phyloP scores from a whole-genome alignment of 1,140 invertebrate species.

The Bombus cullumanus region DNA sequence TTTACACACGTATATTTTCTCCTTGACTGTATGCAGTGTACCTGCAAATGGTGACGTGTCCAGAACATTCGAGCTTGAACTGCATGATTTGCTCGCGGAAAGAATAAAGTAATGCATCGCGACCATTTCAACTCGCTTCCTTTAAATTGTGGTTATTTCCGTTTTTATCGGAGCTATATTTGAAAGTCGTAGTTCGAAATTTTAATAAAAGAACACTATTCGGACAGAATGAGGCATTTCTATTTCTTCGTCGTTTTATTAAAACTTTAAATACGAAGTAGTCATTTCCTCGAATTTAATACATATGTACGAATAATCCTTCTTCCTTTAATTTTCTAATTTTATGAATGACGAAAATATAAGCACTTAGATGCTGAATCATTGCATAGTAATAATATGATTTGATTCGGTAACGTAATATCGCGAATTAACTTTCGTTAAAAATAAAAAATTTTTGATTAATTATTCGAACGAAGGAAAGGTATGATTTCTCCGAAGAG shows the following conservation, averaged over 20 bases:
- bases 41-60: slow-evolving; percentile 40
- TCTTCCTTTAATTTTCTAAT: too few relatives aligned
- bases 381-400: neutral
- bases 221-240: neutral
- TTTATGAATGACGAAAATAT: neutral
- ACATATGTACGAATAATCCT: neutral
- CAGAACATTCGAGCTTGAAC: neutral
- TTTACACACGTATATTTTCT: neutral
- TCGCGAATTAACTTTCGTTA: neutral
- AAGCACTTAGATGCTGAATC: neutral
- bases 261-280: neutral
- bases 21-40: neutral
- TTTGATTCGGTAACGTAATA: neutral
- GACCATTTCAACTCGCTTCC: neutral
- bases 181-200: neutral
- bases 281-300: neutral
- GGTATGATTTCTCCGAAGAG: too few relatives aligned
- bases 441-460: neutral
- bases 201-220: neutral
- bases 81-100: neutral
- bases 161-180: neutral
- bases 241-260: neutral
- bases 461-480: neutral
- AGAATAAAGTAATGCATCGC: neutral
- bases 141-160: neutral